Base-by-base conservation (phyloP, 2,888 invertebrate genomes). In the Oxyscelio sp. region DNA sequence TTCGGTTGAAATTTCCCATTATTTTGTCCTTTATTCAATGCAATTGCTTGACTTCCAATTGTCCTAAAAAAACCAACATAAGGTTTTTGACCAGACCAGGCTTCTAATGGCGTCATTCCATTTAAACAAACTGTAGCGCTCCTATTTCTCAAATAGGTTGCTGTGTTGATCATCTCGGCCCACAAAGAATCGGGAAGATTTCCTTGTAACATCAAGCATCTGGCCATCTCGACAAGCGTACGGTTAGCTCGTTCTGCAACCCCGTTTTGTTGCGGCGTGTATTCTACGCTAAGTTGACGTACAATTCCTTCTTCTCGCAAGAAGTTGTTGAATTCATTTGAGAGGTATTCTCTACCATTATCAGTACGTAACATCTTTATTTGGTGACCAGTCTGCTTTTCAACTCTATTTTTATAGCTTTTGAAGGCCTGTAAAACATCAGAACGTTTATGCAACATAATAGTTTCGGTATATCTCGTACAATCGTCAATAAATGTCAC, bases 141-240 rank as follows among this genome's bases (percentile, higher is more conserved):
- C 50, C 90, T 22, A 54, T 93, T 93, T 19, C 85, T 73, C 6
- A 90, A n/a, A 52, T 90, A 92, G 2, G 82, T 82, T 0, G 90
- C 84, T 1, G 87, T 85, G 15, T 80, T 84, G 0, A 91, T 54
- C 0, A 90, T 90, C 68, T 92, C 92, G 0, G 86, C 88, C 92
- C 91, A 93, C 22, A 91, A 82, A 4, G 71, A 68, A 2, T 86
- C 24, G 6, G 85, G 82, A 0, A 91, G 54, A 1, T 66, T 75
- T 5, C 82, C 83, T 34, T 88, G 83, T 3, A 82, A 19, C 45
- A 92, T 21, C 61, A 92, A 87, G 1, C 87, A 85, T 11, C 90
- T 79, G 0, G 90, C 89, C 68, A 86, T 83, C 22, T 90, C 89
- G 0, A 90, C 83, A 0, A 92, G 27, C 52, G 13, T 22, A 22